Conservation (phyloP, 2,888 invertebrate genomes). For the Smittia sp. region DNA sequence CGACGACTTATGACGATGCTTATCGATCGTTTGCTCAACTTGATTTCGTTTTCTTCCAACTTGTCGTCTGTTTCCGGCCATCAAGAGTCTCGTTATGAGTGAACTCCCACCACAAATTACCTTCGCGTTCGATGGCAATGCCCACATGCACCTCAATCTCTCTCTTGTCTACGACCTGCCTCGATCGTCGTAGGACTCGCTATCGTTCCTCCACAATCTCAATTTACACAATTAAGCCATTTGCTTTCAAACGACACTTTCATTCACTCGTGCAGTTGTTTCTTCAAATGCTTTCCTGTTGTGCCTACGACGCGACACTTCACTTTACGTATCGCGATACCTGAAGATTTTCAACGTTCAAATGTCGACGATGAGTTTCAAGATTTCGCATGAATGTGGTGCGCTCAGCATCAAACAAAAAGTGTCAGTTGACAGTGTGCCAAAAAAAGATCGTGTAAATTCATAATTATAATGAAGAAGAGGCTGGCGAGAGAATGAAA, state of each 20-base stretch:
- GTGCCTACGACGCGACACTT: background rate
- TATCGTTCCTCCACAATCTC: background rate
- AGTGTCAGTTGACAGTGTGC: slow-evolving; percentile 26
- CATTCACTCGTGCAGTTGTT: background rate
- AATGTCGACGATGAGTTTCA: background rate
- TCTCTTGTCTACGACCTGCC: background rate
- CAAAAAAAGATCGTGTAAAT: slow-evolving; percentile 24
- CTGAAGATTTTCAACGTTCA: background rate
- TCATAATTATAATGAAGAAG: slow-evolving; percentile 13
- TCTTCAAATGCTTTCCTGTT: too few relatives aligned
- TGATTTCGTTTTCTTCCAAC: background rate
- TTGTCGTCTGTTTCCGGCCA: slow-evolving; percentile 25
- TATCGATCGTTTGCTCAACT: slow-evolving; percentile 16
- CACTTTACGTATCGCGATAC: too few relatives aligned
- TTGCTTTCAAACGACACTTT: background rate
- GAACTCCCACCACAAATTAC: background rate
- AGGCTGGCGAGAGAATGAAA: background rate
- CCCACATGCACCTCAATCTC: slow-evolving; percentile 1
- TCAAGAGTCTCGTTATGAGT: background rate
- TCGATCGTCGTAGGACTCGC: too few relatives aligned
- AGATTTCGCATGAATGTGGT: background rate
- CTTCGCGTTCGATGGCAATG: background rate
- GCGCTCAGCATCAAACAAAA: slow-evolving; percentile 24
- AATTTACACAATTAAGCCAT: background rate
- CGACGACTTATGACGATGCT: background rate